Conservation (phyloP, 2,113 vertebrate species). For the Orcinus orca region DNA sequence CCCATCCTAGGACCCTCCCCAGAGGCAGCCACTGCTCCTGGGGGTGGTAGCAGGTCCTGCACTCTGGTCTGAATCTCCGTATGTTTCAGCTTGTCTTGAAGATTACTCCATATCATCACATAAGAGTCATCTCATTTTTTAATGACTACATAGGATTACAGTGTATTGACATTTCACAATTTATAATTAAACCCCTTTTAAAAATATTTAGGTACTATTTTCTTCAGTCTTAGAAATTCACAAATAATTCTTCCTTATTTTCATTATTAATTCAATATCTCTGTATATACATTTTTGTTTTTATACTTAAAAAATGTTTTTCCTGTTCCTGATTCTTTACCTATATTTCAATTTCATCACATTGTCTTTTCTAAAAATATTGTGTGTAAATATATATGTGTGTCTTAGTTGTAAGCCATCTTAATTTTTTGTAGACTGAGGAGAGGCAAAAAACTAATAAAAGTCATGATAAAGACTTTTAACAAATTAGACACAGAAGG, state of each 20-base stretch:
- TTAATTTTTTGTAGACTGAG: background rate
- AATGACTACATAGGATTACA: background rate
- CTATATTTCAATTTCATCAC: background rate
- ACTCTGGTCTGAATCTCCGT: background rate
- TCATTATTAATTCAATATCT: background rate
- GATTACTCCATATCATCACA: background rate
- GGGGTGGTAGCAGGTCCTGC: too few relatives aligned
- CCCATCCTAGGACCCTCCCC: too few relatives aligned
- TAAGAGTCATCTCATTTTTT: background rate
- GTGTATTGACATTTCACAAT: background rate
- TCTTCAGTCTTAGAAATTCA: background rate
- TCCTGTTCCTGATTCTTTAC: background rate
- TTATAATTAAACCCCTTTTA: background rate
- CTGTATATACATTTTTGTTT: background rate
- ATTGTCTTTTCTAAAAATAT: background rate
- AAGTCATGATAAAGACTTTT: too few relatives aligned
- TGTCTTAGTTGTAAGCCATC: background rate
- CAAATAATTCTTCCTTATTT: background rate
- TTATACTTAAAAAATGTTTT: background rate
- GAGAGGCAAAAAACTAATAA: background rate
- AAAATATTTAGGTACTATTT: background rate
- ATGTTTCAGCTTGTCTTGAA: background rate
- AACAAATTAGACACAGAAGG: too few relatives aligned
- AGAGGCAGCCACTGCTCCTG: fast-evolving
- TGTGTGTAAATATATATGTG: background rate